Conservation (phyloP, 1,140 invertebrate genomes). For the Zaprionus vittiger region DNA sequence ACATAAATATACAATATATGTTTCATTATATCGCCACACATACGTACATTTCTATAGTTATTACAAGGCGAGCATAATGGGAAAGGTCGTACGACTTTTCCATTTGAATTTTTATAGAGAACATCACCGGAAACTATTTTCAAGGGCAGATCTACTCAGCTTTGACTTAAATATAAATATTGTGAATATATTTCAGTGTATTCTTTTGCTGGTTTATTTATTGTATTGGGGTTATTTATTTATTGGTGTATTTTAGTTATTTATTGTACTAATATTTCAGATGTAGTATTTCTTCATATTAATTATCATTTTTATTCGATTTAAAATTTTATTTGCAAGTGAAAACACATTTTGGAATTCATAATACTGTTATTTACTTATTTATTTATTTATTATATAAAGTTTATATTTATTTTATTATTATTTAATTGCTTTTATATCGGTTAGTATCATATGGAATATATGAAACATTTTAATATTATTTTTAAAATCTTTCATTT, state of each 20-base stretch:
- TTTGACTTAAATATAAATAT: neutral
- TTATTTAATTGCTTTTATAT: no score
- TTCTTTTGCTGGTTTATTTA: neutral
- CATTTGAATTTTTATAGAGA: neutral
- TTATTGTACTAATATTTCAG: neutral
- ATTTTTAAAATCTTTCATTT: no score
- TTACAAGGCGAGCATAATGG: constrained; percentile 39
- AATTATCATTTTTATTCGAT: neutral
- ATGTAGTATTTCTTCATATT: neutral
- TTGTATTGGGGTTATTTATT: neutral
- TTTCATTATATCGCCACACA: constrained; percentile 24
- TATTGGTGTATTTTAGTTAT: neutral
- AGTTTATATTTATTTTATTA: no score
- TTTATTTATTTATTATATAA: neutral
- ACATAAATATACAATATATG: constrained; percentile 53
- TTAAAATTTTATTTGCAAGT: neutral
- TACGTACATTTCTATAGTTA: constrained; percentile 19
- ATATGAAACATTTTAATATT: no score
- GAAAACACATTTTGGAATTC: neutral
- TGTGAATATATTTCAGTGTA: neutral
- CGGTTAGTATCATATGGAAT: no score
- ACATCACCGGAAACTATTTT: constrained; percentile 21
- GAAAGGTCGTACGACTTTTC: constrained; percentile 24
- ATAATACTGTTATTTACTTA: neutral
- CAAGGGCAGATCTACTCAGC: constrained; percentile 18